Evolutionary conservation across 1,140 invertebrate species (phyloP), one percentile per base, ranked within the genome.

Genomic region (Megalonaias nervosa): DNA sequence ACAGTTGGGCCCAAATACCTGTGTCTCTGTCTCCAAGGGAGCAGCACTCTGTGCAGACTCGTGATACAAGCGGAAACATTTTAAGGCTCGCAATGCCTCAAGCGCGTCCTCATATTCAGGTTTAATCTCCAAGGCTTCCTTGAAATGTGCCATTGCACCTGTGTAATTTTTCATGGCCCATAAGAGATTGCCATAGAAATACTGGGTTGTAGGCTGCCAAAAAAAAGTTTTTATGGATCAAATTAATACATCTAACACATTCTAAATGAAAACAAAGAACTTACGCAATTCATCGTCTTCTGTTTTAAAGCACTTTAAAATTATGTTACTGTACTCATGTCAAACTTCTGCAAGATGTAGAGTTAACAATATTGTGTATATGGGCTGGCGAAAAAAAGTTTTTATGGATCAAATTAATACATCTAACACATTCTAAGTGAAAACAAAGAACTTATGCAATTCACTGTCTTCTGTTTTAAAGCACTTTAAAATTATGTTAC

Each of bases 141-240:
- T 93, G 76, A 95, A 92, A 84, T 95, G 94, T 85, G 93, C 92
- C 82, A 94, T 91, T 3, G 94, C 94, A 19, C 94, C 93, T 31
- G 93, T 92, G 60, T 93, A 91, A 85, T 95, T 94, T 70, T 93
- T 93, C 82, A 93, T 93, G 14, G 92, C 86, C 88, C 94, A 93
- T 72, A 94, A 92, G 67, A 95, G 84, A 79, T 94, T 92, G 0
- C 93, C 94, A 69, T 94, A 89, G 4, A 95, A 88, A 85, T 94
- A 95, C 88, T 95, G 94, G 71, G 94, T 94, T 62, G 93, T 91
- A 31, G 94, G 94, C 94, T 95, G 90, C 77, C 77, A 92, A 48
- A 48, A 9, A 11, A 9, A 48, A 48, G 38, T 4, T 48, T 48
- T 48, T 11, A 48, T 48, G 38, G 38, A 48, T 48, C 0, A 48